Base-by-base conservation (phyloP, 2,888 invertebrate genomes). In the Cerastis leucographa region DNA sequence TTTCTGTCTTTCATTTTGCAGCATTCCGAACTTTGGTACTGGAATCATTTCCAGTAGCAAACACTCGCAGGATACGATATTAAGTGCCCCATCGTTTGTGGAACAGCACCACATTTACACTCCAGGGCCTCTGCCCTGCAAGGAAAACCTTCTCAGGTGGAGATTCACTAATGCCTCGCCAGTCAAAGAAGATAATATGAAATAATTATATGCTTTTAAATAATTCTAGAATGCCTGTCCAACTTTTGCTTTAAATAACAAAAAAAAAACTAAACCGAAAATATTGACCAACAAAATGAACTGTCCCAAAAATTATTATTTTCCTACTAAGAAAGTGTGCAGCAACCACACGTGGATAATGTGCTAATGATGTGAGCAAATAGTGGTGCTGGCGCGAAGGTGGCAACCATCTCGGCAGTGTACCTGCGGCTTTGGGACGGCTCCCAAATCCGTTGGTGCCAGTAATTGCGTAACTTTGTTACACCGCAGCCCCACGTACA, bases 401-500 rank as follows among this genome's bases (percentile, higher is more conserved):
- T 80, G 76, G 71, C 65, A 85, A 75, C 85, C 72, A 78, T 78
- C 76, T 22, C 76, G 80, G 72, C 78, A 78, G 56, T 70, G 82
- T 87, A 87, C 86, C 85, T 89, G 89, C 82, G 90, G 90, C 85
- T 91, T 91, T 84, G 83, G 84, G 88, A 84, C 83, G 78, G 80
- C 75, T 79, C 85, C 83, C 84, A 89, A 91, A 91, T 89, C 88
- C 86, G 87, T 86, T 87, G 88, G 81, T 85, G 88, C 76, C 82
- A 78, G 90, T 92, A 91, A 92, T 90, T 90, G 87, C 88, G 78
- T 84, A 92, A 91, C 90, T 92, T 92, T 88, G 90, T 87, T 86
- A 88, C 84, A 87, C 88, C 89, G 71, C 89, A 88, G 73, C 76
- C 81, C 82, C 9, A 9, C 56, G 61, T 82, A 87, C 87, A 85